A percentile compares a stretch with the other conserved stretches of the same genome.
These are phyloP conservation scores for Cryptoprocta ferox DNA, from an alignment of 2,797 vertebrate species.

Conservation along the genomic window DNA sequence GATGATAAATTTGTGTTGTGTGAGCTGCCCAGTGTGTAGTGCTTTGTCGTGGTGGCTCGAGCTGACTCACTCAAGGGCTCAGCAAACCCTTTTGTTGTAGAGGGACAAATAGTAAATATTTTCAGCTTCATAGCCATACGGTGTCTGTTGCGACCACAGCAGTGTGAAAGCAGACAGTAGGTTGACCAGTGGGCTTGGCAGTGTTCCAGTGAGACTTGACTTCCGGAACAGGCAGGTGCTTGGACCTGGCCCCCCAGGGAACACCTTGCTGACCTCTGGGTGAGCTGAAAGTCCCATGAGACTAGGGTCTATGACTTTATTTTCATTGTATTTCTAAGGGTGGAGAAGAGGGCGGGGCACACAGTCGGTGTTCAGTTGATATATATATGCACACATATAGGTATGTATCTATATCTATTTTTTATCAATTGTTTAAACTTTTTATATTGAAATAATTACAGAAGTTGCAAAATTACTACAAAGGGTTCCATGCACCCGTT, in stretches of 20 bases:
- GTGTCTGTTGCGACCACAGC: neutral
- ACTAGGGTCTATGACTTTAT: neutral
- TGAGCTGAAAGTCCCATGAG: neutral
- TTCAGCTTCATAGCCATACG: neutral
- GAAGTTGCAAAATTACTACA: neutral
- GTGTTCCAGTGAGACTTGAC: neutral
- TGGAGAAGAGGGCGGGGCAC: neutral
- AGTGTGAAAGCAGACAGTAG: neutral
- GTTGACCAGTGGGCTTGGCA: fast-evolving
- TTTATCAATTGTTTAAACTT: neutral
- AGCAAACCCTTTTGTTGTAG: neutral
- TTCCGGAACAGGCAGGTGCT: neutral
- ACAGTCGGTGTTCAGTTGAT: neutral
- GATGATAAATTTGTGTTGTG: neutral
- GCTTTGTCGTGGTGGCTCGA: neutral
- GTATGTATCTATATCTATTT: neutral
- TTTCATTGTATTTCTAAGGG: neutral
- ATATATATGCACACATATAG: no score
- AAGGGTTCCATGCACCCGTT: neutral
- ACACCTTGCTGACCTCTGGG: neutral
- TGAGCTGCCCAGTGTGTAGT: fast-evolving
- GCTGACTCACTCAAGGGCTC: neutral
- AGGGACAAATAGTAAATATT: neutral
- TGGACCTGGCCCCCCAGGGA: neutral
- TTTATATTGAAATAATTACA: neutral